Percentiles rank a stretch among this genome's conserved stretches.
These are phyloP conservation scores for Tenodera sinensis DNA, from an alignment of 2,888 invertebrate species.

Conservation along the genomic window DNA sequence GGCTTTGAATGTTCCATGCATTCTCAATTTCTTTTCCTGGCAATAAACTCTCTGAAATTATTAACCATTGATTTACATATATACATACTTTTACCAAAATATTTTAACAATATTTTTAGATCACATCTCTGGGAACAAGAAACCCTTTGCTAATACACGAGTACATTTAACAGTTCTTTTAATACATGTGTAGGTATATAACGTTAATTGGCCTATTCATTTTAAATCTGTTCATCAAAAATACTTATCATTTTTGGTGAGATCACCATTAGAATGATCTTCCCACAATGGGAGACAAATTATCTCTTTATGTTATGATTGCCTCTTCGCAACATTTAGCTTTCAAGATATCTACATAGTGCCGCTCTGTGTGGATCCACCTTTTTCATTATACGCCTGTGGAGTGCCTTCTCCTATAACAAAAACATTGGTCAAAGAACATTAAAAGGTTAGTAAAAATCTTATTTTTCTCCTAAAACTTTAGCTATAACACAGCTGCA, in stretches of 20 bases:
- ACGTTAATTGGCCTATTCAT: not conserved
- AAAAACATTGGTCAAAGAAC: not conserved
- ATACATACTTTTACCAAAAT: not conserved
- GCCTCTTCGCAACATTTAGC: not conserved
- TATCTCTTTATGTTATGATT: not conserved
- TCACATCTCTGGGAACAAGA: not conserved
- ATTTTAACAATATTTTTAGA: not conserved
- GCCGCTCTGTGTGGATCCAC: not conserved
- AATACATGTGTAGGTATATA: not conserved
- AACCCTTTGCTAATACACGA: not conserved
- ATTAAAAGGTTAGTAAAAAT: not conserved
- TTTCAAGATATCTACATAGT: not conserved
- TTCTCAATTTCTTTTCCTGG: not conserved
- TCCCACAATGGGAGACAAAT: not conserved
- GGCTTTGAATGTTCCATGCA: not conserved
- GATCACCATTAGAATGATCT: not conserved
- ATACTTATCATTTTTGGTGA: not conserved
- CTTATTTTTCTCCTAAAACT: not conserved
- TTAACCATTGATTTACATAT: not conserved
- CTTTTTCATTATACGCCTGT: not conserved
- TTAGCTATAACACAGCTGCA: not conserved
- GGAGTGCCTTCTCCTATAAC: not conserved
- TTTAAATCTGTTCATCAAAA: not conserved
- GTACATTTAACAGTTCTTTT: not conserved
- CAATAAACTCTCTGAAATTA: not conserved